A percentile compares a stretch with the other conserved stretches of the same genome.
phyloP scores from a whole-genome alignment of 2,797 vertebrate species.

The Rachycentron canadum region DNA sequence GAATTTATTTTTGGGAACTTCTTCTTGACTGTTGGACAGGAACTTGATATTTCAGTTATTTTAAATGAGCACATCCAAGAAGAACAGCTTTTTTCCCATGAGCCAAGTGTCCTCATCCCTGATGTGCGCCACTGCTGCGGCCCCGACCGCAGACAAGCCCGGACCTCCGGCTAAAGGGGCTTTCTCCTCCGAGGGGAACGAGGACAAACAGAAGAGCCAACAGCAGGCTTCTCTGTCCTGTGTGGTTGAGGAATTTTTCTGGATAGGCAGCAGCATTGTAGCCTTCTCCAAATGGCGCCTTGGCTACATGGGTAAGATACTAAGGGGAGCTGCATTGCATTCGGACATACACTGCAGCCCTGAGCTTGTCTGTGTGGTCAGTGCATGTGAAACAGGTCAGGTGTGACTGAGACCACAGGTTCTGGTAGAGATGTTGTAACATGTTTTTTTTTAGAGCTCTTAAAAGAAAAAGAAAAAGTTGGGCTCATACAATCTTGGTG shows the following conservation, averaged over 20 bases:
- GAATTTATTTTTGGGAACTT: not conserved
- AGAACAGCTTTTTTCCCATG: constrained; percentile 51
- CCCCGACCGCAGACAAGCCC: constrained; percentile 65
- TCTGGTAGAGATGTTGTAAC: not conserved
- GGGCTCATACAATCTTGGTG: not conserved
- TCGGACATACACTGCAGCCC: not conserved
- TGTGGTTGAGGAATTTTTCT: constrained; percentile 89
- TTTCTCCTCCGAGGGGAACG: constrained; percentile 44
- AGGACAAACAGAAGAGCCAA: constrained; percentile 50
- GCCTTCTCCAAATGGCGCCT: constrained; percentile 88
- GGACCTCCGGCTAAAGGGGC: constrained; percentile 67
- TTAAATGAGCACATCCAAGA: constrained; percentile 66
- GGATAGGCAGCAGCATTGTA: constrained; percentile 87
- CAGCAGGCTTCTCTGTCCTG: constrained; percentile 77
- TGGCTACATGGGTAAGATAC: constrained; percentile 88
- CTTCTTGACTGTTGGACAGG: not conserved
- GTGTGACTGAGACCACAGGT: not conserved
- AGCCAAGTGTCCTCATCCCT: constrained; percentile 63
- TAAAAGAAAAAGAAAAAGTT: not conserved
- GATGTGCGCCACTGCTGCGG: constrained; percentile 54
- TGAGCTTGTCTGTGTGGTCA: not conserved
- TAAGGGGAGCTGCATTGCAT: not conserved
- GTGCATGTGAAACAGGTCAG: not conserved
- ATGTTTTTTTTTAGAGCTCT: not conserved
- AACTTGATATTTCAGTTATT: not conserved